Evolutionary conservation across 2,888 invertebrate species (phyloP), one percentile per base, ranked within the genome.

Genomic region (Drosophila nigritarsus): DNA sequence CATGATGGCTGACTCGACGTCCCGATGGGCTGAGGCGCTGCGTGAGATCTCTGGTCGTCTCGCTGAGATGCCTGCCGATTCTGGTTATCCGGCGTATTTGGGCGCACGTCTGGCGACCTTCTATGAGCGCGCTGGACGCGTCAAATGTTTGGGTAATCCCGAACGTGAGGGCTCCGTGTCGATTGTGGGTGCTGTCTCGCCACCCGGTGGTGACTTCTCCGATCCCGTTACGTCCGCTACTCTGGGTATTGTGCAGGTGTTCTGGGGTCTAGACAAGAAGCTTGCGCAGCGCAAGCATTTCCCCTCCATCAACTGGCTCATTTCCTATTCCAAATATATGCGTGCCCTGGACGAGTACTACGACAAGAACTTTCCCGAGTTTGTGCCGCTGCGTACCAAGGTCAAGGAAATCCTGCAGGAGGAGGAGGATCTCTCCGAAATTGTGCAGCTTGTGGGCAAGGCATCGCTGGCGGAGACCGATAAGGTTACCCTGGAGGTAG

Each of bases 1-100:
- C 80, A 99, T 99, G 99, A 99, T 99, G 99, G 99, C 99, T 50
- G 99, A 99, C 94, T 99, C 99, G 7, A 99, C 99, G 9, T 99
- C 99, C 5, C 98, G 99, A 94, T 99, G 99, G 99, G 99, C 99
- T 63, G 99, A 99, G 94, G 99, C 99, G 76, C 95, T 99, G 93
- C 96, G 99, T 94, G 99, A 99, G 96, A 99, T 99, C 94, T 99
- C 99, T 0, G 92, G 92, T 42, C 92, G 99, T 94, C 95, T 99
- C 92, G 99, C 99, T 91, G 99, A 99, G 95, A 99, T 99, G 99
- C 99, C 99, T 91, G 99, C 99, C 83, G 98, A 98, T 94, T 96
- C 96, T 29, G 99, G 99, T 91, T 99, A 99, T 94, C 99, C 99
- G 24, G 99, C 99, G 55, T 99, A 99, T 94, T 95, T 99, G 92